A percentile compares a stretch with the other conserved stretches of the same genome.
Evolutionary conservation across 2,888 invertebrate genomes (phyloP).

Genomic region (Operophtera brumata): DNA sequence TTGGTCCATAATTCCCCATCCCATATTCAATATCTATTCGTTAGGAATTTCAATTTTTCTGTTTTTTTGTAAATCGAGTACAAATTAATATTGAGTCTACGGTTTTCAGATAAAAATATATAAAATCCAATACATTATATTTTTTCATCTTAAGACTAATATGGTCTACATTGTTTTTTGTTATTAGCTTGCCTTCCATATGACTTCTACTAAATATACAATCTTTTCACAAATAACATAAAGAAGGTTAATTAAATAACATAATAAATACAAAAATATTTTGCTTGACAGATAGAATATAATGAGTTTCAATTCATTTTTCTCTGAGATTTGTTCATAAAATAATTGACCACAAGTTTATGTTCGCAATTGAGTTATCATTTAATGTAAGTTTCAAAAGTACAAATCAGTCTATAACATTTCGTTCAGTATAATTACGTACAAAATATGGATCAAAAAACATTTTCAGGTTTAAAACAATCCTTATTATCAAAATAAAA

Average conservation of each 20-base stretch:
- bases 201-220: not conserved
- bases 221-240: not conserved
- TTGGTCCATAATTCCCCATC: constrained; percentile 6
- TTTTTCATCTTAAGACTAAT: too few species aligned
- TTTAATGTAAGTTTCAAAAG: not conserved
- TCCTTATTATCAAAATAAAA: not conserved
- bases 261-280: too few species aligned
- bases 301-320: too few species aligned
- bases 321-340: too few species aligned
- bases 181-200: not conserved
- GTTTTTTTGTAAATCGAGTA: too few species aligned
- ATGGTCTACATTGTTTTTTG: too few species aligned
- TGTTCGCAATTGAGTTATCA: too few species aligned
- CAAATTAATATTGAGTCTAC: too few species aligned
- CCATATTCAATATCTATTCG: not conserved
- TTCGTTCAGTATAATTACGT: not conserved
- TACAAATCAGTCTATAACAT: constrained; percentile 2
- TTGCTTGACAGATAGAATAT: too few species aligned
- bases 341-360: not conserved
- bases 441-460: not conserved
- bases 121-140: too few species aligned
- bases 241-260: not conserved
- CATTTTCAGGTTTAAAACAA: not conserved
- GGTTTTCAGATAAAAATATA: too few species aligned
- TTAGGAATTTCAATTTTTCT: too few species aligned